A percentile compares a stretch with the other conserved stretches of the same genome.
These are phyloP conservation scores for Lycocerus yunnanus DNA, from an alignment of 2,888 invertebrate species.

Conservation along the genomic window DNA sequence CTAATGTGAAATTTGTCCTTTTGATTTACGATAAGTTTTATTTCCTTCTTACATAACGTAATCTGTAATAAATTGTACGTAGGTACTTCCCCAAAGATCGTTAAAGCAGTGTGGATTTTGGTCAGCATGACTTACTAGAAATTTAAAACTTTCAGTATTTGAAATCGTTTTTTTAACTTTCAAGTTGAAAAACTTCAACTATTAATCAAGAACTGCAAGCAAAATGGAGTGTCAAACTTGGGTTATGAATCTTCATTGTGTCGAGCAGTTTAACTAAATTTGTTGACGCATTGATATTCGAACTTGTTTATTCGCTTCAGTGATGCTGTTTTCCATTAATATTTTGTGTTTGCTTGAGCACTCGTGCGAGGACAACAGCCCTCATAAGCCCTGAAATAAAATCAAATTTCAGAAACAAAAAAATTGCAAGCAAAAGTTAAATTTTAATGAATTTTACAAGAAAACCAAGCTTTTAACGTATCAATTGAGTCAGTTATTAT, in stretches of 20 bases:
- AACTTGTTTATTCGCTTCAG: not conserved
- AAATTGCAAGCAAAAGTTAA: not conserved
- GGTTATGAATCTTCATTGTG: not conserved
- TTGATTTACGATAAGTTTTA: too few relatives aligned
- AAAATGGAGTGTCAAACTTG: not conserved
- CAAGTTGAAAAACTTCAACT: not conserved
- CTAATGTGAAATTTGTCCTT: too few relatives aligned
- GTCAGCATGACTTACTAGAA: not conserved
- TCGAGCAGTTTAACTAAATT: not conserved
- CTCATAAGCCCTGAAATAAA: not conserved
- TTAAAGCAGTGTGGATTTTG: not conserved
- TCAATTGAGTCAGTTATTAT: not conserved
- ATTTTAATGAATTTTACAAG: not conserved
- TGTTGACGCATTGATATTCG: not conserved
- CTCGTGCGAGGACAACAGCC: not conserved
- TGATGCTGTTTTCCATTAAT: not conserved
- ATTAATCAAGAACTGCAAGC: not conserved
- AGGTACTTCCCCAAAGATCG: not conserved
- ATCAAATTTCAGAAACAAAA: not conserved
- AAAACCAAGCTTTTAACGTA: not conserved
- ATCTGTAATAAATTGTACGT: not conserved
- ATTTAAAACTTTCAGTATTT: not conserved
- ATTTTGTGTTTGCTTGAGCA: not conserved
- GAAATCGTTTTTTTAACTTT: not conserved
- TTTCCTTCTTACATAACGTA: not conserved